Evolutionary conservation across 2,797 vertebrate genomes (phyloP), one percentile per base, ranked within the genome.

Genomic region (Leptodactylus fallax): DNA sequence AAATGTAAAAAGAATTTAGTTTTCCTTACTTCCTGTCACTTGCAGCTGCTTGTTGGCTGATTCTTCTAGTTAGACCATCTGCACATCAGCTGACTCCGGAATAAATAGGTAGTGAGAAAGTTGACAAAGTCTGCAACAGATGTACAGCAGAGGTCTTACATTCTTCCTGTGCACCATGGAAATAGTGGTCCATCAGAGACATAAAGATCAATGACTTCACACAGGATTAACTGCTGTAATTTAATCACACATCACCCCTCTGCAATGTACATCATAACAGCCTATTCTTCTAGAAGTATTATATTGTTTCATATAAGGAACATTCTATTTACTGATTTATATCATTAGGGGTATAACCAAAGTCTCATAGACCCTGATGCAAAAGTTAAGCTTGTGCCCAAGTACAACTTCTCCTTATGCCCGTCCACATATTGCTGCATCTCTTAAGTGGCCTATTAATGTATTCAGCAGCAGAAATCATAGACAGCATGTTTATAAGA

Each of bases 41-140:
- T 55, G 80, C 86, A 87, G 87, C 87, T 87, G 86, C 53, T 82
- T 3, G 11, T 72, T 36, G 36, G 67, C 53, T 87, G 23, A 56
- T 87, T 47, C 60, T 65, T 79, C 47, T 56, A 83, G 72, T 81
- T 19, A 45, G 79, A 82, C 65, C 85, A 87, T 87, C 79, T 87
- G 79, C 85, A 51, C 53, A 67, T 65, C 86, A 87, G 80, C 81
- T 87, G 79, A 69, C 53, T 79, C 25, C 11, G 51, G 51, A n/a
- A 76, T 78, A 77, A 67, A 77, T 79, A 83, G 81, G 60, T 71
- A 83, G 69, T 82, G 55, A 87, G 81, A 83, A 87, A 77, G 58
- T 83, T 87, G 81, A 83, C 79, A 82, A 61, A 83, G 81, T 63
- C 53, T 79, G 86, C 60, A 87, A 77, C 86, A 87, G 86, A 87